phyloP scores from a whole-genome alignment of 1,140 invertebrate genomes.

The Penaeus chinensis region DNA sequence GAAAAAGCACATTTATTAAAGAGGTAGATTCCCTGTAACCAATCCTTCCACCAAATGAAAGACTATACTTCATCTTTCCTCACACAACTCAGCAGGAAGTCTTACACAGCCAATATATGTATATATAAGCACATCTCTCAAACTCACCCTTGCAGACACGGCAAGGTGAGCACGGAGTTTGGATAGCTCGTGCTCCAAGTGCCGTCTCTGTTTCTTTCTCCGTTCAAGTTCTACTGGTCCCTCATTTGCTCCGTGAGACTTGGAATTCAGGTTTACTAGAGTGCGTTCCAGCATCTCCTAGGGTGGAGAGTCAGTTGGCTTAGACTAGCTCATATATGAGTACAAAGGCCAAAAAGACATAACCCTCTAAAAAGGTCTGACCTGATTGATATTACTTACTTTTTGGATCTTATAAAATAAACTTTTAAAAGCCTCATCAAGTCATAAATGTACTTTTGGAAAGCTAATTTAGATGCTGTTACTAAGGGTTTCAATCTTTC shows the following conservation, averaged over 20 bases:
- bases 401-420: too few relatives aligned
- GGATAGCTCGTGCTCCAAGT: conserved; percentile 84
- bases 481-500: too few relatives aligned
- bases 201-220: conserved; percentile 78
- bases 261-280: conserved; percentile 76
- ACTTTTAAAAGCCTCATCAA: too few relatives aligned
- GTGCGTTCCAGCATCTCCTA: conserved; percentile 82
- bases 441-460: too few relatives aligned
- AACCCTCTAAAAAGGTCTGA: background rate
- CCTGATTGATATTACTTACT: too few relatives aligned
- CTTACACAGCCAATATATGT: background rate
- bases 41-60: background rate
- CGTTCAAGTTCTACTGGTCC: conserved; percentile 77
- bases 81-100: background rate
- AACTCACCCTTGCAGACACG: conserved; percentile 86
- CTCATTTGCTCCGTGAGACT: conserved; percentile 74
- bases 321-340: conserved; percentile 26
- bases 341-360: conserved; percentile 40
- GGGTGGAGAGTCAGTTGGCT: conserved; percentile 39
- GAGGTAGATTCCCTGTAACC: too few relatives aligned
- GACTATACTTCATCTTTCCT: background rate
- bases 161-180: conserved; percentile 85
- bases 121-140: conserved; percentile 5
- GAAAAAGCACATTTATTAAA: too few relatives aligned
- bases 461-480: too few relatives aligned